Percentiles rank a stretch among this genome's conserved stretches.
Conservation (phyloP, 2,888 invertebrate species). For the Mycogona germanica region DNA sequence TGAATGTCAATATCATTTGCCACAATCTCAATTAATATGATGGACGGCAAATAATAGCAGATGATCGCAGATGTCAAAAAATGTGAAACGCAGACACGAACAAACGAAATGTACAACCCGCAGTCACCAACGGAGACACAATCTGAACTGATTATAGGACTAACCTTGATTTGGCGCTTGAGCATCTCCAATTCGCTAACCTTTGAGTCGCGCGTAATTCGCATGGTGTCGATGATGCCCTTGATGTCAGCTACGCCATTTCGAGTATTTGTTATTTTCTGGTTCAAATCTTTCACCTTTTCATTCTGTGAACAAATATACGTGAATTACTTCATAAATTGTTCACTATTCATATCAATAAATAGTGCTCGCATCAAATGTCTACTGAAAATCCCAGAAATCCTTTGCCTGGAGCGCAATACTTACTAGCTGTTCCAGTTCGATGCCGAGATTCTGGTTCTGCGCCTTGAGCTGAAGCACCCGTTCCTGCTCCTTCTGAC, state of each 20-base stretch:
- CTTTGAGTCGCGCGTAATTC: slow-evolving; percentile 75
- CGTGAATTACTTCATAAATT: too few species aligned
- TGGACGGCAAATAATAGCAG: slow-evolving; percentile 23
- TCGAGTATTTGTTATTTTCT: slow-evolving; percentile 67
- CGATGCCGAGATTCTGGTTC: slow-evolving; percentile 69
- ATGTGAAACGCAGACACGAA: not conserved
- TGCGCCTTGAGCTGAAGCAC: slow-evolving; percentile 74
- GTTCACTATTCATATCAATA: too few species aligned
- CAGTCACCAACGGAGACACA: not conserved
- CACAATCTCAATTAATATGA: too few species aligned
- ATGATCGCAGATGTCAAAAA: not conserved
- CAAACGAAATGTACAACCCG: not conserved
- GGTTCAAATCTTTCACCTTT: slow-evolving; percentile 62
- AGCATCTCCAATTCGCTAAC: slow-evolving; percentile 73
- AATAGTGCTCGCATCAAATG: not conserved
- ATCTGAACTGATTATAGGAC: slow-evolving; percentile 13
- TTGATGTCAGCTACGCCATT: slow-evolving; percentile 83
- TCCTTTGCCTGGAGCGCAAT: not conserved
- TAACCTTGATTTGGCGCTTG: slow-evolving; percentile 41
- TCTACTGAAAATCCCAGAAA: not conserved
- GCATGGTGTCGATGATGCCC: slow-evolving; percentile 91
- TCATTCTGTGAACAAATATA: slow-evolving; percentile 44
- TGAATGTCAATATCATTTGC: too few species aligned
- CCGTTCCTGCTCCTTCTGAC: slow-evolving; percentile 72
- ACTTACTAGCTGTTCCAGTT: slow-evolving; percentile 50